Evolutionary conservation across 2,113 vertebrate genomes (phyloP), one percentile per base, ranked within the genome.

Genomic region (Cyprinus carpio): DNA sequence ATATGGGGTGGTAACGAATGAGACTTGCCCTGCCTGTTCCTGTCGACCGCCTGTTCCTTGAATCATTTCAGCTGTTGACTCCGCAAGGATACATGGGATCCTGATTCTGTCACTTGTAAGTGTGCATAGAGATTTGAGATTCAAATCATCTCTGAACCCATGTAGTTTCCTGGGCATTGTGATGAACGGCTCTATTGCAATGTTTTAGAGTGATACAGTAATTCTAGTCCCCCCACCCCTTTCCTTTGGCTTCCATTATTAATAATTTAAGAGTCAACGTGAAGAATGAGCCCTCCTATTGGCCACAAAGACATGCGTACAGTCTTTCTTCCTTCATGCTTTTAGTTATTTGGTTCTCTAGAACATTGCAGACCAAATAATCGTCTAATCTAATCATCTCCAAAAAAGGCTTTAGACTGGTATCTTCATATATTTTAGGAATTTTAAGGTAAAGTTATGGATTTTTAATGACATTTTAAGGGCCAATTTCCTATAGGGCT

Each of bases 201-300:
- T 90, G 81, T 85, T 90, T 90, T 86, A 76, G 83, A 79, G 62
- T 60, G 89, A 89, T 90, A 81, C 87, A 87, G 80, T 91, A 86
- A 92, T 90, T 89, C 86, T 84, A 65, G 72, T 46, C 29, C 16
- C 60, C 27, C 67, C 62, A 54, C 51, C 72, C 82, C 74, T 60
- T 65, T 49, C 51, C 74, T 74, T 75, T 43, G 71, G 43, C 81
- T 87, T 81, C 84, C 83, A 58, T 87, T 86, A 90, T 92, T 89
- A 93, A 93, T 93, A 91, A 93, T 92, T 91, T 85, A 93, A 83
- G 85, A 87, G 86, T 91, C 87, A 88, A 71, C 81, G 86, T 89
- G 86, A 90, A 90, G 89, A 82, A 78, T 81, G 83, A 87, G 84
- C 88, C 71, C 7, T 75, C 85, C 82, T 62, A 87, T 78, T 89